Conservation (phyloP, 2,797 vertebrate species). For the Spinus pinus region DNA sequence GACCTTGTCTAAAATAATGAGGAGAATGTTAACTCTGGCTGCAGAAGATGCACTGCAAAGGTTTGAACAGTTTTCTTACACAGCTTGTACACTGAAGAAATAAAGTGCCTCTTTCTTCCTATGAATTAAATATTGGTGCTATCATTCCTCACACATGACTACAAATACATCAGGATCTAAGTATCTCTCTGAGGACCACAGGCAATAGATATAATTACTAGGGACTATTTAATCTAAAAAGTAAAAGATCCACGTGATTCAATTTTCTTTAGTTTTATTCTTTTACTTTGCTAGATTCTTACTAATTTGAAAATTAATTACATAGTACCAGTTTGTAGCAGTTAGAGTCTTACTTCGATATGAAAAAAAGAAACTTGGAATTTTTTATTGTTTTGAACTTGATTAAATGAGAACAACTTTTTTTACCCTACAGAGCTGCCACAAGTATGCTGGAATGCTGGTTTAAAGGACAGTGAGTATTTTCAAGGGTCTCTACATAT, state of each 20-base stretch:
- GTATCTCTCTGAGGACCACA: neutral
- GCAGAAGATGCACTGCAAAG: neutral
- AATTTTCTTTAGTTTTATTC: neutral
- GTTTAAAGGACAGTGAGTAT: slow-evolving; percentile 14
- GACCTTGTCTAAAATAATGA: neutral
- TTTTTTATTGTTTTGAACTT: slow-evolving; percentile 35
- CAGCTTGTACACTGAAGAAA: neutral
- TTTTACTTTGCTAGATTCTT: neutral
- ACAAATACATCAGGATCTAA: neutral
- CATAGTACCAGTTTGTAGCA: neutral
- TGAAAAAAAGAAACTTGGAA: neutral
- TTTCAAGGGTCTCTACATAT: slow-evolving; percentile 51
- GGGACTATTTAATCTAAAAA: neutral
- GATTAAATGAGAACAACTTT: slow-evolving; percentile 27
- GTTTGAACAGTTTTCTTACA: neutral
- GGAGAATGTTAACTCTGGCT: neutral
- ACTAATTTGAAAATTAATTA: neutral
- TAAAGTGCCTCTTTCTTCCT: neutral
- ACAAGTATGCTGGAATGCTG: slow-evolving; percentile 49
- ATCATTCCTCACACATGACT: neutral
- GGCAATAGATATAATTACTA: neutral
- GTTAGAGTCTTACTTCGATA: neutral
- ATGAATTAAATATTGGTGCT: neutral
- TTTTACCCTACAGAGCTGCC: neutral
- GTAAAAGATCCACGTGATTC: neutral